Percentiles rank a stretch among this genome's conserved stretches.
These are phyloP conservation scores for Neostethus bicornis DNA, from an alignment of 2,797 vertebrate species.

Conservation along the genomic window DNA sequence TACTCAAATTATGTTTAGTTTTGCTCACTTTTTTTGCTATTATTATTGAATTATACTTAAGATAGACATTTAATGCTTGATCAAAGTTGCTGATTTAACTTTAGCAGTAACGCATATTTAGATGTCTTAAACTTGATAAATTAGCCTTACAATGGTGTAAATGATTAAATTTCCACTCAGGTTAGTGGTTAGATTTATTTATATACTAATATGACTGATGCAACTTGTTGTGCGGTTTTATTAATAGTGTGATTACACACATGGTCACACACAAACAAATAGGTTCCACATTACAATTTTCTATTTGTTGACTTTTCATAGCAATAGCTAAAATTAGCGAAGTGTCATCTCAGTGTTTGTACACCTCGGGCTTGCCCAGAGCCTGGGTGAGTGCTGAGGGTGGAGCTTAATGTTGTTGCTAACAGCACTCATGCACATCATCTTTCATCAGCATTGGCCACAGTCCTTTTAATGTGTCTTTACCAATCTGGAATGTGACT, in stretches of 20 bases:
- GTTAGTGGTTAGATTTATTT: background rate
- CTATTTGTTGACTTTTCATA: conserved; percentile 56
- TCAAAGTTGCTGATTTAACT: background rate
- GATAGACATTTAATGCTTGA: background rate
- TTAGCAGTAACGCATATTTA: background rate
- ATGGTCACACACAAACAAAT: conserved; percentile 16
- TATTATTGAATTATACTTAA: background rate
- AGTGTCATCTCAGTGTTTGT: conserved; percentile 35
- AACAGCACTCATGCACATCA: conserved; percentile 41
- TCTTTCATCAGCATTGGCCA: conserved; percentile 51
- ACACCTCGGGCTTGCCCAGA: conserved; percentile 46
- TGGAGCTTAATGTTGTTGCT: conserved; percentile 37
- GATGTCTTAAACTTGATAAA: conserved; percentile 5
- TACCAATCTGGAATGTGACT: conserved; percentile 55
- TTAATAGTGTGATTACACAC: conserved; percentile 3
- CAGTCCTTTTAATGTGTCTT: conserved; percentile 49
- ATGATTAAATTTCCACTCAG: background rate
- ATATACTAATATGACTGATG: background rate
- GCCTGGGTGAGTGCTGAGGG: background rate
- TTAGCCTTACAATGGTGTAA: background rate
- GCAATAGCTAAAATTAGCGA: conserved; percentile 43
- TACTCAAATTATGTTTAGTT: background rate
- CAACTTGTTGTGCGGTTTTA: background rate
- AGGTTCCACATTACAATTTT: conserved; percentile 13
- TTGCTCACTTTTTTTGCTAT: background rate